A percentile compares a stretch with the other conserved stretches of the same genome.
Evolutionary conservation across 64 coral and sea anemone species (phyloP).

Genomic region (Stylophora pistillata): DNA sequence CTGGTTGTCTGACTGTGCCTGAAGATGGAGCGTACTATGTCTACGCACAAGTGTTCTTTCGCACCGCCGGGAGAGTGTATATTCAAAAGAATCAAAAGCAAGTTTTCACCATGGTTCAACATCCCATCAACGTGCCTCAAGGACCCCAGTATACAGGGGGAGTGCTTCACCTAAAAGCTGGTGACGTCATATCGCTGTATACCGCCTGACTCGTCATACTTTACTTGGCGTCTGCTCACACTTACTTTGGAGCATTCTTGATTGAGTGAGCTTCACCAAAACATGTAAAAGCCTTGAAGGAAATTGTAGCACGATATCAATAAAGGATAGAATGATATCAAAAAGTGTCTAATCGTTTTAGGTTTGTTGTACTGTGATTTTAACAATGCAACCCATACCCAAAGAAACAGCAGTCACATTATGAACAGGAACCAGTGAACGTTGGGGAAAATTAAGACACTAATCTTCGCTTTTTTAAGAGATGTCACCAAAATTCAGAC

Average conservation of each 20-base stretch:
- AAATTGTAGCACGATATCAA: neutral
- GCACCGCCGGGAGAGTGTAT: neutral
- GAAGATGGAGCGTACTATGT: neutral
- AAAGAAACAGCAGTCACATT: too few relatives aligned
- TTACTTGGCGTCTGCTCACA: neutral
- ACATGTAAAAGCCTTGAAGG: neutral
- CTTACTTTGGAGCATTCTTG: constrained; percentile 26
- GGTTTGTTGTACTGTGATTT: too few relatives aligned
- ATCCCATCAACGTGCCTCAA: too few relatives aligned
- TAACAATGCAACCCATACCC: too few relatives aligned
- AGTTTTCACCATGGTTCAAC: neutral
- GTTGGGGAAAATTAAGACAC: too few relatives aligned
- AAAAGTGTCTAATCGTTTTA: too few relatives aligned
- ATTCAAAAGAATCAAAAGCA: neutral
- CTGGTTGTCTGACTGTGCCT: neutral
- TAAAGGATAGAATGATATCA: too few relatives aligned
- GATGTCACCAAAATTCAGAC: too few relatives aligned
- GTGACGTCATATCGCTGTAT: neutral
- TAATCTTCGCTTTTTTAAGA: too few relatives aligned
- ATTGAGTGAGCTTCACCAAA: neutral
- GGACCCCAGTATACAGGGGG: neutral
- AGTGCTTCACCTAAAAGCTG: constrained; percentile 2
- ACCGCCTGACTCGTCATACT: neutral
- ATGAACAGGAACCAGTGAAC: too few relatives aligned
- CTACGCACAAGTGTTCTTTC: constrained; percentile 9